Evolutionary conservation across 2,797 vertebrate genomes (phyloP).

Genomic region (Myotis planiceps): DNA sequence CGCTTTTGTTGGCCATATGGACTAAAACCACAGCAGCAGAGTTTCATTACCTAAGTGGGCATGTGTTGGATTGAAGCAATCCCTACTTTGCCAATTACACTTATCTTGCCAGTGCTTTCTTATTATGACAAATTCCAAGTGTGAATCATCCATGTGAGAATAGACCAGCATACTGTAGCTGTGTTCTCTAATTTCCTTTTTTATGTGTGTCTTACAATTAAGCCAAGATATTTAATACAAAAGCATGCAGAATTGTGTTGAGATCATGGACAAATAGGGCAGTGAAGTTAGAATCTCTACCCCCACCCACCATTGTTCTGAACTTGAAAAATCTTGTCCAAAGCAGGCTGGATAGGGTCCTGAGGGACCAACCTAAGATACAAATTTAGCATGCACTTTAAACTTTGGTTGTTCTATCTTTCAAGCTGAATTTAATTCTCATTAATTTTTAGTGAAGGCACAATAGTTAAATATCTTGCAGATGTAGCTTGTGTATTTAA

Average conservation of each 20-base stretch:
- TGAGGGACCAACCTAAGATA: conserved; percentile 7
- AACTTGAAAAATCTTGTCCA: conserved; percentile 59
- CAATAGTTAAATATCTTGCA: conserved; percentile 66
- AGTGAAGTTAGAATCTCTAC: not conserved
- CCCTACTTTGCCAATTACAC: conserved; percentile 36
- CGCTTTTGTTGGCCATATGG: conserved; percentile 32
- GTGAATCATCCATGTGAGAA: conserved; percentile 44
- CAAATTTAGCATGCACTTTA: conserved; percentile 62
- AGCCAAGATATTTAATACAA: conserved; percentile 53
- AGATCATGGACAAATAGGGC: not conserved
- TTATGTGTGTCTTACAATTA: conserved; percentile 36
- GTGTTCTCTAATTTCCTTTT: conserved; percentile 24
- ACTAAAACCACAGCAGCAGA: conserved; percentile 2
- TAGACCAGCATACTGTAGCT: not conserved
- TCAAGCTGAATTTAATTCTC: conserved; percentile 72
- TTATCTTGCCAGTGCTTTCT: conserved; percentile 42
- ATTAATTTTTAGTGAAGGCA: conserved; percentile 70
- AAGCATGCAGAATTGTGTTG: conserved; percentile 21
- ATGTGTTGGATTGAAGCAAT: not conserved
- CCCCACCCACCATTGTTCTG: not conserved
- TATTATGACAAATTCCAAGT: conserved; percentile 57
- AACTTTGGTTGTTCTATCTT: conserved; percentile 59
- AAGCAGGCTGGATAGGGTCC: not conserved
- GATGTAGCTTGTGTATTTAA: conserved; percentile 26
- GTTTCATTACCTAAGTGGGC: conserved; percentile 27